Evolutionary conservation across 2,888 invertebrate genomes (phyloP), one percentile per base, ranked within the genome.

Genomic region (Oscheius sp.): DNA sequence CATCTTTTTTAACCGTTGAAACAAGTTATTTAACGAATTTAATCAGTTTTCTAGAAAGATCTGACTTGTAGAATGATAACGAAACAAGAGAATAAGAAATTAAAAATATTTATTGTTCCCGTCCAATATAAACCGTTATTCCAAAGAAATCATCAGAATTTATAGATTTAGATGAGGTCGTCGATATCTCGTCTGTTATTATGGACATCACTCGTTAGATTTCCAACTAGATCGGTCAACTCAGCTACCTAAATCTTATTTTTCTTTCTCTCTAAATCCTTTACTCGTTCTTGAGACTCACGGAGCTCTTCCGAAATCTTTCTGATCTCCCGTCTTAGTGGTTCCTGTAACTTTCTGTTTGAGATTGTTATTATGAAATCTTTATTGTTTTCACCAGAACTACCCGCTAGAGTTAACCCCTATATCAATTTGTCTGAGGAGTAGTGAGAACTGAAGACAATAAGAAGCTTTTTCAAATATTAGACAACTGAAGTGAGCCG

Each of bases 171-270:
- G 20, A 77, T 57, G 12, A 78, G 22, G 59, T 78, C 78, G n/a
- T 70, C 67, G 44, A 78, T 74, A 44, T 78, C 78, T 41, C 74
- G 65, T 6, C 69, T 61, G 24, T 70, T 76, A 50, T 68, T 72
- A 14, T 73, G 68, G 24, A 72, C 73, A 56, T 78, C 78, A 20
- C 69, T 47, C 14, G 74, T 71, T 44, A 78, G 66, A 3, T 70
- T 71, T 6, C 71, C 56, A 14, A 78, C 74, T 20, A 78, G 69
- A 41, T 70, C 64, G 12, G 75, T 71, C 65, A 79, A 54, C 45
- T 79, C 78, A 20, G 63, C 65, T 2, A 70, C 64, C 67, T 67
- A 32, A 44, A 44, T 22, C 24, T 45, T 1, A 22, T 20, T 8
- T 65, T 0, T 9, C 20, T 63, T 9, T 28, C 1, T 28, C 22